Evolutionary conservation across 2,797 vertebrate genomes (phyloP).

Genomic region (Decapterus maruadsi): DNA sequence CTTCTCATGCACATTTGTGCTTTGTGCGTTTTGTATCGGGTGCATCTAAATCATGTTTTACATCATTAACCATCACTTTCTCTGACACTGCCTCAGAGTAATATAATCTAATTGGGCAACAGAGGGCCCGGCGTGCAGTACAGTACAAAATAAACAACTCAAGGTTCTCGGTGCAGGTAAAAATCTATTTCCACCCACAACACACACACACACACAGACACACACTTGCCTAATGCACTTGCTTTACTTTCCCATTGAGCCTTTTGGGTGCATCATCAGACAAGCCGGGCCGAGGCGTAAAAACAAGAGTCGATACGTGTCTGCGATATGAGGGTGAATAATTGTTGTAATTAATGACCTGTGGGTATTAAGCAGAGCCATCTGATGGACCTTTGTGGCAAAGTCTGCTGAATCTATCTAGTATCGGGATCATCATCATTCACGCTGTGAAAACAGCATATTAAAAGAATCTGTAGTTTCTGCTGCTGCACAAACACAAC

Average conservation of each 20-base stretch:
- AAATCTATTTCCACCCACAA: conserved; percentile 57
- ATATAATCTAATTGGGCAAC: conserved; percentile 73
- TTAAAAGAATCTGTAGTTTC: conserved; percentile 39
- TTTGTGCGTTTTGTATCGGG: conserved; percentile 9
- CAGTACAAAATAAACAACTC: conserved; percentile 59
- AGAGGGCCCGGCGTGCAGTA: conserved; percentile 20
- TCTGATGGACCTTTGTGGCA: conserved; percentile 66
- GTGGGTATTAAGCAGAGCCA: conserved; percentile 76
- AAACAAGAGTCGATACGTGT: conserved; percentile 79
- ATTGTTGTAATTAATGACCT: conserved; percentile 87
- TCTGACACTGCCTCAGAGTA: conserved; percentile 61
- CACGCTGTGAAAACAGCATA: conserved; percentile 48
- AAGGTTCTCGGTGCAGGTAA: conserved; percentile 45
- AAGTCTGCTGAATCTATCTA: conserved; percentile 55
- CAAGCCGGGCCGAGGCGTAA: conserved; percentile 43
- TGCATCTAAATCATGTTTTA: conserved; percentile 43
- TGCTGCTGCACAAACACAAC: conserved; percentile 24
- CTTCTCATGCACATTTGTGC: conserved; percentile 16
- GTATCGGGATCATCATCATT: conserved; percentile 57
- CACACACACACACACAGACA: background rate
- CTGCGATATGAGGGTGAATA: conserved; percentile 83
- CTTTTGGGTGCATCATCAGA: conserved; percentile 54
- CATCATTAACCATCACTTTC: conserved; percentile 55
- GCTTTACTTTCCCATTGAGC: conserved; percentile 55
- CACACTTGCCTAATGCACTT: conserved; percentile 39